Base-by-base conservation (phyloP, 2,797 vertebrate species). In the Melanotaenia nigrans region DNA sequence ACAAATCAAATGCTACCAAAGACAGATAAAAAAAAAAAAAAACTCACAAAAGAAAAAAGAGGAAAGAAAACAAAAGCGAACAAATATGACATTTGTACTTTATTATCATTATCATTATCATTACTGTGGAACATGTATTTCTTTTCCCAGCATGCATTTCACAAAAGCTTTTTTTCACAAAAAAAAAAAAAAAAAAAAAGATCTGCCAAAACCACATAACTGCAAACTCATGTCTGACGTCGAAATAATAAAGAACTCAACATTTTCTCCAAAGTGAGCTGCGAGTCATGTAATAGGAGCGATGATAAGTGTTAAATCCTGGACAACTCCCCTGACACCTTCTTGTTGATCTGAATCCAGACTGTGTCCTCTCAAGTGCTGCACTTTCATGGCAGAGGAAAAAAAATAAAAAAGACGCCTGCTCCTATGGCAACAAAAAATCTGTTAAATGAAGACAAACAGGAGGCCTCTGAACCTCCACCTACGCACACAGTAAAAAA, bases 351-450 rank as follows among this genome's bases (percentile, higher is more conserved):
- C 82, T 87, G 84, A 86, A 85, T 78, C 83, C 77, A 90, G 81
- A 87, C 85, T 79, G 78, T 49, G 58, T 6, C 75, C 81, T 90
- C 84, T 91, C 84, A 89, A 91, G 88, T 86, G 86, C 79, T 90
- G 83, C 83, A 81, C 89, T 86, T 90, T 87, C 85, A 89, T 88
- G 77, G 61, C 30, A 32, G 25, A 79, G 76, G 71, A 82, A 80
- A 82, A 81, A 73, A 67, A 78, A 89, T 86, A 28, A 28, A 84
- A 85, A 86, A 86, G 85, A 87, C 61, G 71, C 73, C 81, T 82
- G 90, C 93, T 93, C 85, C 92, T 91, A 93, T 93, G 90, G 93
- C 91, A 94, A 95, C 93, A 91, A 87, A 89, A 89, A 90, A 91
- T 90, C 84, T 87, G 79, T 90, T 90, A 92, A 93, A 93, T 91